Evolutionary conservation across 2,113 vertebrate species (phyloP), one percentile per base, ranked within the genome.

Genomic region (Macquaria ambigua): DNA sequence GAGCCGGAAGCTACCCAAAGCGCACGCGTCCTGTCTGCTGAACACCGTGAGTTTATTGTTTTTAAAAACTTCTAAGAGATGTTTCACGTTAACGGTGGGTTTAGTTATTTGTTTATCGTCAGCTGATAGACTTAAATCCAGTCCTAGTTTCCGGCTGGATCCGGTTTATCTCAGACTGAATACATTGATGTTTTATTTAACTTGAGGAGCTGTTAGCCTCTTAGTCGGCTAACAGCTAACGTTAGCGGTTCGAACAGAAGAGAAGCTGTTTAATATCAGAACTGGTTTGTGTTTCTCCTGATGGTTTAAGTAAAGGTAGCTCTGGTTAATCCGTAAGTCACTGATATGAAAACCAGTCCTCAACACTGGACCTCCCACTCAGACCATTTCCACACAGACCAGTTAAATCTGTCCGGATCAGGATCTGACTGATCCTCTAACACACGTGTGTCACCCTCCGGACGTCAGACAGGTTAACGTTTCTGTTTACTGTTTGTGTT

Each of bases 11-110:
- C 3, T 8, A 2, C 18, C 7, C 12, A 64, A 12, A 48, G 63
- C 66, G 77, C 67, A 79, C 37, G 77, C 69, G 85, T 39, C 28
- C 0, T 34, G 15, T 10, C 39, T 12, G 61, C 50, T 12, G 56
- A 61, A 18, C 12, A 37, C 52, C 18, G 89, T 89, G 28, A 87
- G 88, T 83, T 28, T 5, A 3, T 46, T 62, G 41, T 66, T 56
- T 56, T 37, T 58, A 3, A 34, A 43, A 12, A 25, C 1, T 5
- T 83, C 43, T 5, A 61, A 4, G 2, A 6, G 50, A 0, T 64
- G 9, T 70, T 1, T 31, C 11, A 8, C 8, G 2, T 61, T 39
- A 25, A 3, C 31, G 0, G 15, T 0, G 10, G n/a, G 3, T 69
- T 28, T 10, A 6, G 1, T 0, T 3, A 18, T 31, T 11, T 55